Base-by-base conservation (phyloP, 2,113 vertebrate genomes). In the Saguinus imperator region DNA sequence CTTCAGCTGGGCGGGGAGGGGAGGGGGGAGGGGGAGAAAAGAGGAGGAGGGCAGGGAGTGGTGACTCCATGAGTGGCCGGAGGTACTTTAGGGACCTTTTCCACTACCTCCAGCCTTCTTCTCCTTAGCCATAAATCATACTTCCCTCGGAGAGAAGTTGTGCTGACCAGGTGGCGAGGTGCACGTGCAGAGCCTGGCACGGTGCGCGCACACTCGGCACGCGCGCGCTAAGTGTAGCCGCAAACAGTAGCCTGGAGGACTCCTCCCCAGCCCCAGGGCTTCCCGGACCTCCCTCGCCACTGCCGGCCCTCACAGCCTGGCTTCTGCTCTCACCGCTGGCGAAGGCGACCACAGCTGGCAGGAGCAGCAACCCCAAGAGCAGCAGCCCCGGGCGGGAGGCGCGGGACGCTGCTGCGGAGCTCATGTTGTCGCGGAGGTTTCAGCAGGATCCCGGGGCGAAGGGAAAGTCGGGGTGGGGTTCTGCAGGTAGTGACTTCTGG, bases 361-460 rank as follows among this genome's bases (percentile, higher is more conserved):
- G 92, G 2, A 97, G 66, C 83, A 96, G 55, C 32, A 97, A 55
- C 3, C 58, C 89, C 52, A 95, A 66, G 45, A 98, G 83, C 45
- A 97, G 94, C 32, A 91, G 40, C 35, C 48, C 0, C 0, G 10
- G 6, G 10, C 12, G 0, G 61, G 12, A 43, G 25, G 29, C 10
- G 0, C 8, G 1, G 21, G 45, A 12, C 16, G 4, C 10, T 0
- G 0, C 40, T 43, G 2, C 0, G 1, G 21, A 17, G 6, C 40
- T 88, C 97, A 96, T 97, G 52, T 55, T 8, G 1, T 5, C 8
- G 1, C 10, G 0, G 61, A 35, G 66, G 1, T 21, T 75, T 25
- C 14, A 12, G 43, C 35, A 11, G 82, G 45, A 82, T 29, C 21
- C 0, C 0, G 21, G 70, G 1, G n/a, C 2, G 0, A 4, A 0